A percentile compares a stretch with the other conserved stretches of the same genome.
Conservation (phyloP, 1,140 invertebrate species). For the Bombus pascuorum region DNA sequence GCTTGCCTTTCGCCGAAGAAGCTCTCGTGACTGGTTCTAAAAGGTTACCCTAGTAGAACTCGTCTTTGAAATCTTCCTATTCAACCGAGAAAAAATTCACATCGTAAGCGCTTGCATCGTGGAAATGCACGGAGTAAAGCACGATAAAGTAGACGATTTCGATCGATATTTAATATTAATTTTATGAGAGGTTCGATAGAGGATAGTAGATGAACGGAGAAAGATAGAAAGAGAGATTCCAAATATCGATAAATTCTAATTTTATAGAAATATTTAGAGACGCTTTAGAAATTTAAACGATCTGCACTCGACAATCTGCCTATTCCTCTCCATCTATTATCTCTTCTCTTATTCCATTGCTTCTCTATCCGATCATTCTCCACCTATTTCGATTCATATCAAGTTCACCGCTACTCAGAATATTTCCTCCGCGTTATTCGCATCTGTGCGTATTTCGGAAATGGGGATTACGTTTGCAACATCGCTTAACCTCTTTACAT, state of each 20-base stretch:
- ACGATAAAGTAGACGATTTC: neutral
- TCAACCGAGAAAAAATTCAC: neutral
- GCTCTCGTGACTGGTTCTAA: neutral
- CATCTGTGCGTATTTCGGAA: neutral
- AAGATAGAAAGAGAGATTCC: neutral
- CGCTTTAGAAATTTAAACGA: neutral
- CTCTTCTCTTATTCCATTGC: no score
- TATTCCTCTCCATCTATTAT: neutral
- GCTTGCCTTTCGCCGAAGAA: neutral
- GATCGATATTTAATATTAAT: neutral
- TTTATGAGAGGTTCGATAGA: neutral
- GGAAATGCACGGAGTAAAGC: neutral
- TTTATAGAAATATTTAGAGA: neutral
- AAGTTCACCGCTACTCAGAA: neutral
- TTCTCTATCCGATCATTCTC: neutral
- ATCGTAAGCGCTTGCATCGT: neutral
- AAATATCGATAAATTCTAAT: neutral
- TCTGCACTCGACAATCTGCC: neutral
- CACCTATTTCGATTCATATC: neutral
- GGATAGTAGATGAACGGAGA: neutral
- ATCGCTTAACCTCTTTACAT: neutral
- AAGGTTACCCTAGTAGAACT: neutral
- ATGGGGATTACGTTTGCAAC: neutral
- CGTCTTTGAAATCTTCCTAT: conserved; percentile 13
- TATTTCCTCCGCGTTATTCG: neutral